Evolutionary conservation across 2,888 invertebrate genomes (phyloP), one percentile per base, ranked within the genome.

Genomic region (Physocephala rufipes): DNA sequence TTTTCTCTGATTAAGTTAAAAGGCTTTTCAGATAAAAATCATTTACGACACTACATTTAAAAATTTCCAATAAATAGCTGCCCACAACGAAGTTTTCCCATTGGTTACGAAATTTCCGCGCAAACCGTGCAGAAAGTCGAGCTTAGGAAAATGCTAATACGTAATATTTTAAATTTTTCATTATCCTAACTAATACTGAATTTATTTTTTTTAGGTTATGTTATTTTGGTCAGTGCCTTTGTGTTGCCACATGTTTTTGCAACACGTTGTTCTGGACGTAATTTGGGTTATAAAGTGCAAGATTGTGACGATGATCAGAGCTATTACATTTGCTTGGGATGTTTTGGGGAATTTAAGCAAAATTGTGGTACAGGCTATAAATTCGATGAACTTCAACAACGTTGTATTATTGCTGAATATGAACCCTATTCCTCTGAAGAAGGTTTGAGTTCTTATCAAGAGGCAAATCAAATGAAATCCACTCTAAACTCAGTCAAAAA

Each of bases 251-350:
- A 67, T 43, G 58, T 16, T 2, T n/a, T 67, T 16, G 59, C 67
- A n/a, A n/a, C n/a, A 19, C 67, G 26, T 26, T 67, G 67, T 26
- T 24, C 59, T 19, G 67, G 67, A 26, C 66, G 61, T 26, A 36
- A 70, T 28, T 71, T 76, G 13, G 73, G 75, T 0, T 74, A 73
- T 67, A 76, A 74, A 64, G 53, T 71, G 24, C 73, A 74, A 62
- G 75, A 76, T 71, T 73, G 73, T 1, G 64, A 69, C 19, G 75
- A 76, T 67, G 74, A 75, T 51, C 76, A 74, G 12, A 73, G 69
- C n/a, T 76, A 74, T 24, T 75, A 73, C 64, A 65, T 74, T 12
- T 76, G 76, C n/a, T 55, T 76, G 12, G 75, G 74, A 7, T 43
- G 30, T 7, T 53, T 71, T 51, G 75, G 75, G 0, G 59, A 75